These are phyloP conservation scores for Pharmacophagus antenor DNA, from an alignment of 2,888 invertebrate species.

Conservation along the genomic window DNA sequence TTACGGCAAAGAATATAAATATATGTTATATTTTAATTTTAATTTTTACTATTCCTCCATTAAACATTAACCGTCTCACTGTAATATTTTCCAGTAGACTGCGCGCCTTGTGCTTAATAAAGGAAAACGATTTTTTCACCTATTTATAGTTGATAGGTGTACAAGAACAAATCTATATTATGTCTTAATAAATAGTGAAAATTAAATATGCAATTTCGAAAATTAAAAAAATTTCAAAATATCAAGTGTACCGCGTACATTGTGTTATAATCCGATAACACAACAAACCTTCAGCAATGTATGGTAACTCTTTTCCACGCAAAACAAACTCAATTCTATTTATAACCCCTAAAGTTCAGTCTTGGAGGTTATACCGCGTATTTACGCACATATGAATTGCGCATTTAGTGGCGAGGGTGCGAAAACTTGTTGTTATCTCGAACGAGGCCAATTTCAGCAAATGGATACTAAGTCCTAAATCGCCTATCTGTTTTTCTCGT, in stretches of 20 bases:
- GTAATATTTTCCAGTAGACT: too few species aligned
- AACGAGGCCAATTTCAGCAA: constrained; percentile 80
- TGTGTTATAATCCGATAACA: constrained; percentile 69
- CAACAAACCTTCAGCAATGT: constrained; percentile 64
- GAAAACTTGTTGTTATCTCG: constrained; percentile 80
- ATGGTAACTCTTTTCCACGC: constrained; percentile 48
- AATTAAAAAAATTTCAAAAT: constrained; percentile 4
- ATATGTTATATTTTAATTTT: too few species aligned
- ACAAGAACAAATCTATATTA: too few species aligned
- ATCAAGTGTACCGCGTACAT: constrained; percentile 52
- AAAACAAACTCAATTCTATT: constrained; percentile 29
- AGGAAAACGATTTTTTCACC: too few species aligned
- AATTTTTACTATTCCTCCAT: too few species aligned
- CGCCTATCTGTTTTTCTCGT: constrained; percentile 75
- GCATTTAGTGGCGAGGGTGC: constrained; percentile 78
- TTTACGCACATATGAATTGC: constrained; percentile 78
- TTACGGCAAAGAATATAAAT: too few species aligned
- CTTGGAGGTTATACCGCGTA: constrained; percentile 36
- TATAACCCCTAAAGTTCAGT: constrained; percentile 36
- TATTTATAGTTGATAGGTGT: too few species aligned
- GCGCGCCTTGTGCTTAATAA: too few species aligned
- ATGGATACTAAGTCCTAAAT: constrained; percentile 81
- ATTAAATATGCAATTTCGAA: too few species aligned
- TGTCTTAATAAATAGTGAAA: background rate
- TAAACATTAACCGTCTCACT: too few species aligned